Percentiles rank a stretch among this genome's conserved stretches.
phyloP scores from a whole-genome alignment of 2,113 vertebrate genomes.

The Toxostoma redivivum region DNA sequence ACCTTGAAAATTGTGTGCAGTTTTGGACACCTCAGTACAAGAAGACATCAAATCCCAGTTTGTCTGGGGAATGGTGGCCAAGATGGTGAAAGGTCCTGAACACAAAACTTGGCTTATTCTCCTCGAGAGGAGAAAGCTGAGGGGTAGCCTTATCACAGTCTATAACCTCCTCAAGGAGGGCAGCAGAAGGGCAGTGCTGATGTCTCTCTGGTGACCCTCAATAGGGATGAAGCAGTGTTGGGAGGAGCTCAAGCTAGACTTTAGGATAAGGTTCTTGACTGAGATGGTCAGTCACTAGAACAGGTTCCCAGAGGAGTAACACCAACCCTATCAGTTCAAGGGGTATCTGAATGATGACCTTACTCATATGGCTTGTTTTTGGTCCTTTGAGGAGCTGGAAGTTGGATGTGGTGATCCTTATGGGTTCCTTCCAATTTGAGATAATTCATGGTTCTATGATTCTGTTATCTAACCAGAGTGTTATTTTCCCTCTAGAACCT shows the following conservation, averaged over 20 bases:
- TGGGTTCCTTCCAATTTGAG: neutral
- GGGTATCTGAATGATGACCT: neutral
- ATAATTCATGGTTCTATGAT: neutral
- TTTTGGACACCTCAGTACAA: neutral
- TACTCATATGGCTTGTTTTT: neutral
- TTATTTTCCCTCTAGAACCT: neutral
- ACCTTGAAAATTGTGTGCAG: neutral
- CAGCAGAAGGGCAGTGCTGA: neutral
- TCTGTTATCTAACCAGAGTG: neutral
- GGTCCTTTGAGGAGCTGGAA: neutral
- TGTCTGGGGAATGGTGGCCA: neutral
- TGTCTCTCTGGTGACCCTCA: neutral
- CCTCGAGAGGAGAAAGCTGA: neutral
- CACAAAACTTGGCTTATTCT: neutral
- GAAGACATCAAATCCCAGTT: neutral
- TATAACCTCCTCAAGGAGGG: neutral
- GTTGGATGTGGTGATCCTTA: neutral
- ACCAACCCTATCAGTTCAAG: neutral
- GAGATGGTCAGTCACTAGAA: neutral
- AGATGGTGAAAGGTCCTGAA: rapidly evolving
- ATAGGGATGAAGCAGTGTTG: neutral
- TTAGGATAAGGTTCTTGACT: neutral
- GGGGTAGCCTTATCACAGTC: neutral
- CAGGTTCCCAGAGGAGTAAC: neutral
- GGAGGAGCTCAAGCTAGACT: neutral